These are phyloP conservation scores for Ormyrus labotus DNA, from an alignment of 2,888 invertebrate species.

Conservation along the genomic window DNA sequence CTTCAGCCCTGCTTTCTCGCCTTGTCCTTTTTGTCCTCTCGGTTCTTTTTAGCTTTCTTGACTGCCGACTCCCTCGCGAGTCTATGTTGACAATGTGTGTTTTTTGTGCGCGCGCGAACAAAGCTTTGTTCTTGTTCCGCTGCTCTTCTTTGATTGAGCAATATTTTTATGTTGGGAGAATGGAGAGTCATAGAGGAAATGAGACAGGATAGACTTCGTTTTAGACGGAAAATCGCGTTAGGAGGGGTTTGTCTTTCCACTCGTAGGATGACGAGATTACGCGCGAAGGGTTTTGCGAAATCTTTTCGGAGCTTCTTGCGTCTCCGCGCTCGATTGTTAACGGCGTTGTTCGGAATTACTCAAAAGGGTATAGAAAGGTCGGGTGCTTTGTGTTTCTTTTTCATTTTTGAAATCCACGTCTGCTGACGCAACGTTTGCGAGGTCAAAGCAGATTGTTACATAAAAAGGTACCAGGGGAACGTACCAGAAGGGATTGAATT, in stretches of 20 bases:
- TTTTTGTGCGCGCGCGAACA: background rate
- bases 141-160: slow-evolving; percentile 26
- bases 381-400: too few species aligned
- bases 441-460: too few species aligned
- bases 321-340: too few species aligned
- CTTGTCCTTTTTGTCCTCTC: background rate
- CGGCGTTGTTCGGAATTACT: too few species aligned
- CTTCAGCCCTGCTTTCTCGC: background rate
- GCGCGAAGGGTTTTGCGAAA: background rate
- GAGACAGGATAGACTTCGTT: background rate
- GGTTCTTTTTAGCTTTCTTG: slow-evolving; percentile 17
- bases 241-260: slow-evolving; percentile 26
- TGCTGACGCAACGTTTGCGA: too few species aligned
- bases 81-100: slow-evolving; percentile 27
- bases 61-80: background rate
- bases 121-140: slow-evolving; percentile 16
- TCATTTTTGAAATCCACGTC: too few species aligned
- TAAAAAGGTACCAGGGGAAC: too few species aligned
- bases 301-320: background rate
- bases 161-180: slow-evolving; percentile 4
- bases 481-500: too few species aligned
- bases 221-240: slow-evolving; percentile 17
- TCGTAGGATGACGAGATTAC: slow-evolving; percentile 13
- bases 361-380: too few species aligned
- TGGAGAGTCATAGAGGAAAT: background rate